Conservation (phyloP, 1,140 invertebrate genomes). For the Hyles vespertilio region DNA sequence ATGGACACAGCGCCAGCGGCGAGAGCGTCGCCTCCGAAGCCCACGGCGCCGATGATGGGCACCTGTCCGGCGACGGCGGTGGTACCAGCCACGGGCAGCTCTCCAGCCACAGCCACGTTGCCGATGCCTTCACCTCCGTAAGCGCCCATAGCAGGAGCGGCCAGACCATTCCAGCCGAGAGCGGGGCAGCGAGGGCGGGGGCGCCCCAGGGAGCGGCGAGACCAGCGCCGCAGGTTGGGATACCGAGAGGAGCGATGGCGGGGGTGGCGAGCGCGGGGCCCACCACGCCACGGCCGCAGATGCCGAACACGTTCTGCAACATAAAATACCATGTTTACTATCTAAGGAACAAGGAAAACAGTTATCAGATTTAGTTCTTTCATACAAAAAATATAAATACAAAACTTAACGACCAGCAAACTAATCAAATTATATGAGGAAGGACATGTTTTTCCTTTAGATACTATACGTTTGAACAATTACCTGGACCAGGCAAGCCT, state of each 20-base stretch:
- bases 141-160: conserved; percentile 3
- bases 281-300: not conserved
- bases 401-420: too few species aligned
- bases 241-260: not conserved
- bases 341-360: too few species aligned
- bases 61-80: conserved; percentile 13
- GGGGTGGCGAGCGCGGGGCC: not conserved
- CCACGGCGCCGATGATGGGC: conserved; percentile 8
- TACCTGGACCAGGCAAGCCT: conserved; percentile 8
- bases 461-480: too few species aligned
- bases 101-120: conserved; percentile 36
- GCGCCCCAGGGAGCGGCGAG: not conserved
- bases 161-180: not conserved
- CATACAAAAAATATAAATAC: too few species aligned
- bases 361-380: too few species aligned
- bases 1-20: conserved; percentile 12
- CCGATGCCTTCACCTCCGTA: conserved; percentile 41
- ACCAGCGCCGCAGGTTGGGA: not conserved
- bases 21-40: conserved; percentile 1
- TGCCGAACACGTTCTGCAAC: conserved; percentile 1
- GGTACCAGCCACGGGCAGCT: conserved; percentile 34
- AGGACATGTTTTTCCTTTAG: too few species aligned
- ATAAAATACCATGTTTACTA: not conserved
- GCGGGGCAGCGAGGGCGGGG: not conserved
- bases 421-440: too few species aligned